Percentiles rank a stretch among this genome's conserved stretches.
Evolutionary conservation across 2,888 invertebrate species (phyloP).

Genomic region (Miltochrista miniata): DNA sequence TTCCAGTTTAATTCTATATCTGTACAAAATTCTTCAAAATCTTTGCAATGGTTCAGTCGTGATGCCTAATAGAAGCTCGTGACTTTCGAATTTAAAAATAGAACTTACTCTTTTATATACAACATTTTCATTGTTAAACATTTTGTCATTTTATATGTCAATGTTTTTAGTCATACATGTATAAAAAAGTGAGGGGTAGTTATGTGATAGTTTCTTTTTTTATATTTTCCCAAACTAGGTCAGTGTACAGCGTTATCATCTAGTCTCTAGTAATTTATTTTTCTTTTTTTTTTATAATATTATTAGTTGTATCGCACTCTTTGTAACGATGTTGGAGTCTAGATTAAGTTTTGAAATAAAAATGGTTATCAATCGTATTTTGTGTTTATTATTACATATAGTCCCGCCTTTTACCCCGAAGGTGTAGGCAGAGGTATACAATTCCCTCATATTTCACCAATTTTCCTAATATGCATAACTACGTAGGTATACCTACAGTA

Average conservation of each 20-base stretch:
- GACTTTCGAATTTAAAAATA: too few relatives aligned
- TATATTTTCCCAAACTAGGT: conserved; percentile 49
- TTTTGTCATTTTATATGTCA: too few relatives aligned
- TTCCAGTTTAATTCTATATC: too few relatives aligned
- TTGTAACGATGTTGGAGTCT: conserved; percentile 65
- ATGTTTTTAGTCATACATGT: conserved; percentile 26
- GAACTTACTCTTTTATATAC: too few relatives aligned
- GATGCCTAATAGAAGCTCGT: too few relatives aligned
- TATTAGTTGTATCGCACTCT: conserved; percentile 47
- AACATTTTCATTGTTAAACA: too few relatives aligned
- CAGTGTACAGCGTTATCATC: conserved; percentile 68
- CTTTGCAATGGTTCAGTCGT: too few relatives aligned
- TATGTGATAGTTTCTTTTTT: conserved; percentile 51
- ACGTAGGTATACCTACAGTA: too few relatives aligned
- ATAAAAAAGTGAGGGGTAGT: conserved; percentile 40
- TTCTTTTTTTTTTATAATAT: conserved; percentile 42
- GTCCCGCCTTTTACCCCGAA: neutral
- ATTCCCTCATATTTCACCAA: too few relatives aligned
- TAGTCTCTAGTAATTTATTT: conserved; percentile 80
- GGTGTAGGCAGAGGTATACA: too few relatives aligned
- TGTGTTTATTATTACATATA: conserved; percentile 27
- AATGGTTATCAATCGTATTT: conserved; percentile 61
- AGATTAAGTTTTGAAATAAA: conserved; percentile 78
- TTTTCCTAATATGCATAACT: too few relatives aligned
- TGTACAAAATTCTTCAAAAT: too few relatives aligned